Conservation (phyloP, 2,888 invertebrate species). For the Eubasilissa splendida region DNA sequence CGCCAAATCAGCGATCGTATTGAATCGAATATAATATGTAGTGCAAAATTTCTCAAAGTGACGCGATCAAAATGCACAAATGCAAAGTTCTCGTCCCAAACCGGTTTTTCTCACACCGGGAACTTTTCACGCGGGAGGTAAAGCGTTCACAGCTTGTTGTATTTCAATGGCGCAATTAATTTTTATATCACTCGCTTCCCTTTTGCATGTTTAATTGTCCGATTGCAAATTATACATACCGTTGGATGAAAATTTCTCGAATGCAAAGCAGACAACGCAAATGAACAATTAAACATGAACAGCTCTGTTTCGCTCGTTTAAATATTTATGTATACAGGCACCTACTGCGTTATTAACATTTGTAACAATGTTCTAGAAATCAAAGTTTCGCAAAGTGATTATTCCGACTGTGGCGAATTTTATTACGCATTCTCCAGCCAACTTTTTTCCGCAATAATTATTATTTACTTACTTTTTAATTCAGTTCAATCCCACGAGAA, state of each 20-base stretch:
- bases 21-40: conserved; percentile 15
- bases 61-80: background rate
- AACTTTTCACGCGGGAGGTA: conserved; percentile 25
- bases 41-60: background rate
- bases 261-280: conserved; percentile 32
- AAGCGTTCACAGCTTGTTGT: conserved; percentile 52
- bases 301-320: background rate
- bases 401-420: too few species aligned
- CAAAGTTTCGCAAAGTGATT: too few species aligned
- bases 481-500: too few species aligned
- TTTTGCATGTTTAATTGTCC: conserved; percentile 55
- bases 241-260: conserved; percentile 30
- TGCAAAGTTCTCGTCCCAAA: conserved; percentile 9
- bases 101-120: conserved; percentile 24
- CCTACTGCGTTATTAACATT: too few species aligned
- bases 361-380: too few species aligned
- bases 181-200: conserved; percentile 56
- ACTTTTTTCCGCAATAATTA: too few species aligned
- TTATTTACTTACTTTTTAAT: too few species aligned
- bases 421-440: too few species aligned
- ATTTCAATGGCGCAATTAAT: conserved; percentile 53
- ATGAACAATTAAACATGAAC: conserved; percentile 9
- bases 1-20: background rate
- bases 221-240: conserved; percentile 49
- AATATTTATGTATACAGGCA: too few species aligned